Evolutionary conservation across 1,140 invertebrate genomes (phyloP), one percentile per base, ranked within the genome.

Genomic region (Trachymyrmex septentrionalis): DNA sequence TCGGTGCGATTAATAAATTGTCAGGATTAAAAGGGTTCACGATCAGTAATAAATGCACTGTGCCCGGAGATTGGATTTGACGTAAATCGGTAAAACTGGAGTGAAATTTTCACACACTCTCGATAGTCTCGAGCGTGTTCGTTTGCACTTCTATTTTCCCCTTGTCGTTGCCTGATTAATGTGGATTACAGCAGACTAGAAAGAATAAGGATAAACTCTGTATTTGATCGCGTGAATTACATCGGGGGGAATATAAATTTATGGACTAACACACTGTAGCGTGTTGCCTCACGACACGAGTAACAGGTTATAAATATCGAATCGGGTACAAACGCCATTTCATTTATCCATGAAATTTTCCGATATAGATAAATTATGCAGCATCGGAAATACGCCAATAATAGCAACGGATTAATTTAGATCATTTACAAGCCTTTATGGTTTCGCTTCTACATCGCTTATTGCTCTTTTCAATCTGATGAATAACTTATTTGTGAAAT

Each of bases 1-100:
- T 85, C 72, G 55, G n/a, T 5, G 59, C 10, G 55, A 77, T 77
- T 85, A 77, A 69, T 85, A 85, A 85, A 85, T 85, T 76, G 64
- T 76, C 44, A 19, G 72, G 72, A 85, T 85, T 85, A 85, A 64
- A 63, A 85, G 53, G 16, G 44, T 44, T 73, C 53, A 59, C 34
- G 19, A n/a, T 48, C 53, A 59, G 38, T 71, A 57, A 82, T 55
- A 48, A 73, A 73, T 48, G 71, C 24, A 63, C 57, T 16, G 27
- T 75, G 50, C 71, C n/a, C 44, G 27, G 72, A 61, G 59, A 77
- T 77, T 77, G 82, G 9, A 76, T 63, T 77, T 53, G 72, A 30
- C 59, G 48, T 64, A 77, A 63, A 82, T 57, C 53, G 78, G 14
- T n/a, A 53, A 73, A 82, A 72, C 53, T 82, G 38, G 27, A 73